A percentile compares a stretch with the other conserved stretches of the same genome.
These are phyloP conservation scores for Oreohelix idahoensis DNA, from an alignment of 1,140 invertebrate species.

Conservation along the genomic window DNA sequence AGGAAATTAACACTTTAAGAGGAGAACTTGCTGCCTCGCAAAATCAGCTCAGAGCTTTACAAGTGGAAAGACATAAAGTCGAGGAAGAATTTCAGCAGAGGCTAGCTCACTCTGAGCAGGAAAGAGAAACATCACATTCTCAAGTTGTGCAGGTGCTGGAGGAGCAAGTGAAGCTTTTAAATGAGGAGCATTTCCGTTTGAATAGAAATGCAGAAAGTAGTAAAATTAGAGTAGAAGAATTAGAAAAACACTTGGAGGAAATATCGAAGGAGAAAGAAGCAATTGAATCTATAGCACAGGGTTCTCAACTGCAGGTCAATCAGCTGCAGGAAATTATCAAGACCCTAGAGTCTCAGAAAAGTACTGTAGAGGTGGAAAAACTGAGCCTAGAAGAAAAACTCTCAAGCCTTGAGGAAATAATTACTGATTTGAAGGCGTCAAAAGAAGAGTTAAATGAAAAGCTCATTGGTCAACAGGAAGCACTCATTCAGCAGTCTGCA, in stretches of 20 bases:
- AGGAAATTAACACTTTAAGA: slow-evolving; percentile 22
- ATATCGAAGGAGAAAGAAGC: slow-evolving; percentile 26
- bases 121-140: background rate
- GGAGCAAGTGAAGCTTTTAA: slow-evolving; percentile 5
- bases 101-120: background rate
- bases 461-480: slow-evolving; percentile 49
- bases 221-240: slow-evolving; percentile 43
- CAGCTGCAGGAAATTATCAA: slow-evolving; percentile 41
- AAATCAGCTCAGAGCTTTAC: background rate
- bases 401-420: slow-evolving; percentile 50
- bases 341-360: slow-evolving; percentile 41
- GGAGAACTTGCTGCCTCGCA: slow-evolving; percentile 8
- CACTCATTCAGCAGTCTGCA: slow-evolving; percentile 46
- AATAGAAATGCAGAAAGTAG: background rate
- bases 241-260: background rate
- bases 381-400: slow-evolving; percentile 52
- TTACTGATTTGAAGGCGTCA: slow-evolving; percentile 46
- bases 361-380: slow-evolving; percentile 49
- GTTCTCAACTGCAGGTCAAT: slow-evolving; percentile 42
- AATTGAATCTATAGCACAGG: background rate
- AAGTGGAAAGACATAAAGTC: background rate
- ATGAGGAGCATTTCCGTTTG: background rate
- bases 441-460: slow-evolving; percentile 55
- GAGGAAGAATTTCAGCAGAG: slow-evolving; percentile 43
- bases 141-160: background rate